Evolutionary conservation across 2,113 vertebrate genomes (phyloP).

Genomic region (Capreolus pygargus): DNA sequence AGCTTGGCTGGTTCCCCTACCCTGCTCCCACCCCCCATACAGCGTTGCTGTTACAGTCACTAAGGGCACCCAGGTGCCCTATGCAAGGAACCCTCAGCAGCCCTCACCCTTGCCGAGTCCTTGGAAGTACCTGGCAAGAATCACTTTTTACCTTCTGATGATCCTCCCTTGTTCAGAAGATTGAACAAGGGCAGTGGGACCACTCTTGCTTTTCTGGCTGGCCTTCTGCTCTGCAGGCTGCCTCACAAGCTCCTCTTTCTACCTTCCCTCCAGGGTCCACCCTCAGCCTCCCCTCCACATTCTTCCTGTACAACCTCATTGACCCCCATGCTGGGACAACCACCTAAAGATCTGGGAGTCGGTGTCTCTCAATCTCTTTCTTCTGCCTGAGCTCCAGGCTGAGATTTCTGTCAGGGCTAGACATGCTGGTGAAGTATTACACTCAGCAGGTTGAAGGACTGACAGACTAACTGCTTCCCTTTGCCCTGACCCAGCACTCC

Average conservation of each 20-base stretch:
- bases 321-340: not conserved
- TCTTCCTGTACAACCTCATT: not conserved
- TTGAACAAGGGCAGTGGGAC: rapidly evolving
- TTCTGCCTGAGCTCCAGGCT: not conserved
- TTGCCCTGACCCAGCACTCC: not conserved
- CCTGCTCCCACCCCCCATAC: not conserved
- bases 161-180: not conserved
- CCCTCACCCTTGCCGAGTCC: not conserved
- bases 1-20: not conserved
- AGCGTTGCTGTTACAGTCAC: not conserved
- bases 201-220: not conserved
- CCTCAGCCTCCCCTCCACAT: not conserved
- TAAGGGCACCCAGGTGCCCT: not conserved
- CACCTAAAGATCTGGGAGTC: not conserved
- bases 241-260: not conserved
- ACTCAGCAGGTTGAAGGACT: no score
- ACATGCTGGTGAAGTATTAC: not conserved
- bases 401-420: not conserved
- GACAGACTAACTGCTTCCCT: not conserved
- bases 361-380: not conserved
- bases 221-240: not conserved
- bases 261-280: not conserved
- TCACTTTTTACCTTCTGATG: not conserved
- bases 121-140: not conserved
- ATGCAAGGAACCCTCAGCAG: not conserved